A percentile compares a stretch with the other conserved stretches of the same genome.
Evolutionary conservation across 2,113 vertebrate species (phyloP).

Genomic region (Calidris pugnax): DNA sequence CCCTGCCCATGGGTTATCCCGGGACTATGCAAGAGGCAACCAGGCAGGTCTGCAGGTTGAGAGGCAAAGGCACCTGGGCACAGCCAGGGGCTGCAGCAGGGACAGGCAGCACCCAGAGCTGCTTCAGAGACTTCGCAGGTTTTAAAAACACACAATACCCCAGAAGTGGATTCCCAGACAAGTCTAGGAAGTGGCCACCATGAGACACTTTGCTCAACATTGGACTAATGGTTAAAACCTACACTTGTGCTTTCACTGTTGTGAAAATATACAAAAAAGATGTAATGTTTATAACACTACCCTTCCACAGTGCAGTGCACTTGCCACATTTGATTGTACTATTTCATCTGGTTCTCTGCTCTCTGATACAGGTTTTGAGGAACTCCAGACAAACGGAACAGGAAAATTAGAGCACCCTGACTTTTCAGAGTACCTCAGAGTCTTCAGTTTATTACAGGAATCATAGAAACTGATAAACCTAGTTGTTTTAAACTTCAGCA

Average conservation of each 20-base stretch:
- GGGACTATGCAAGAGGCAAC: background rate
- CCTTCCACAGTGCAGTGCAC: fast-evolving
- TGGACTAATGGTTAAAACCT: background rate
- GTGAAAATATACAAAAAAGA: background rate
- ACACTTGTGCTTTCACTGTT: background rate
- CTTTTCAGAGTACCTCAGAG: background rate
- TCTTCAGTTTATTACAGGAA: background rate
- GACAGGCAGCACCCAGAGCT: background rate
- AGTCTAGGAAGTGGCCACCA: background rate
- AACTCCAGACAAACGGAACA: background rate
- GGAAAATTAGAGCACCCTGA: background rate
- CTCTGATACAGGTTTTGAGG: background rate
- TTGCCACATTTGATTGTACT: background rate
- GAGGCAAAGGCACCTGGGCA: background rate
- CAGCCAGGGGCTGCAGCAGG: background rate
- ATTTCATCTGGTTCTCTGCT: background rate
- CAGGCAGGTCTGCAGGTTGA: background rate
- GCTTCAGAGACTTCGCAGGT: background rate
- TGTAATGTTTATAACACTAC: background rate
- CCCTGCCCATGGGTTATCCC: background rate
- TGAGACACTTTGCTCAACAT: fast-evolving
- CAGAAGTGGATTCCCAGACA: background rate
- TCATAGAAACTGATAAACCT: background rate
- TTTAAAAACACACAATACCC: background rate
- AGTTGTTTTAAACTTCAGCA: background rate